These are phyloP conservation scores for Melanotaenia parkinsoni DNA, from an alignment of 2,797 vertebrate genomes.

Conservation along the genomic window DNA sequence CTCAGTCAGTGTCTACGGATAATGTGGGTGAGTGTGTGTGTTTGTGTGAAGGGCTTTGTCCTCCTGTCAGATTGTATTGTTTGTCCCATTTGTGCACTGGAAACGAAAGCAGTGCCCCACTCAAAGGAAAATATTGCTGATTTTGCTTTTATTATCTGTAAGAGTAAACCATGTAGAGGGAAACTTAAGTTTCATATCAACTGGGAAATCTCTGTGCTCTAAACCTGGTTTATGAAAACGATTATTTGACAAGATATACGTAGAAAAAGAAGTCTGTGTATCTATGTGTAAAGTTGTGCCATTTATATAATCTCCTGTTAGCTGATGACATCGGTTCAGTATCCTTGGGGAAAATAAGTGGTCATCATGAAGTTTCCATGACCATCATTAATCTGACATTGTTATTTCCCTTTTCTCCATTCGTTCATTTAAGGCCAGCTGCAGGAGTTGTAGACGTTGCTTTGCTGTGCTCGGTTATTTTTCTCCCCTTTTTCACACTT, in stretches of 20 bases:
- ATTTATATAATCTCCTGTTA: conserved; percentile 51
- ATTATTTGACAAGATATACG: background rate
- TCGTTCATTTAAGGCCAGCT: conserved; percentile 70
- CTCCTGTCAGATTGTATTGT: conserved; percentile 39
- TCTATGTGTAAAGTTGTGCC: conserved; percentile 40
- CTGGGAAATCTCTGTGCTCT: conserved; percentile 37
- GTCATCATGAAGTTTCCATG: conserved; percentile 68
- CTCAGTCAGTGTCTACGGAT: conserved; percentile 14
- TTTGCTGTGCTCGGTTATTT: conserved; percentile 52
- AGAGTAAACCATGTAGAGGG: conserved; percentile 8
- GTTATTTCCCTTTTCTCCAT: conserved; percentile 61
- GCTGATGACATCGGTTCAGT: conserved; percentile 80
- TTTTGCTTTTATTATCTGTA: conserved; percentile 36
- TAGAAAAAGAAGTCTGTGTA: conserved; percentile 14
- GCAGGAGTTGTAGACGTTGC: conserved; percentile 41
- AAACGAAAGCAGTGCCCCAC: conserved; percentile 20
- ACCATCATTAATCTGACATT: conserved; percentile 78
- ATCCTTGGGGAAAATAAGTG: conserved; percentile 62
- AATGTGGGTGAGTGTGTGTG: conserved; percentile 4
- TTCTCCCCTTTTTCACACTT: conserved; percentile 56
- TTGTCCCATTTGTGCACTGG: conserved; percentile 21
- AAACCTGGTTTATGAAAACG: conserved; percentile 49
- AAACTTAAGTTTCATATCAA: conserved; percentile 50
- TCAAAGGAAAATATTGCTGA: conserved; percentile 24
- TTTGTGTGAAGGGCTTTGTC: conserved; percentile 32